Conservation (phyloP, 2,888 invertebrate genomes). For the Oligia fasciuncula region DNA sequence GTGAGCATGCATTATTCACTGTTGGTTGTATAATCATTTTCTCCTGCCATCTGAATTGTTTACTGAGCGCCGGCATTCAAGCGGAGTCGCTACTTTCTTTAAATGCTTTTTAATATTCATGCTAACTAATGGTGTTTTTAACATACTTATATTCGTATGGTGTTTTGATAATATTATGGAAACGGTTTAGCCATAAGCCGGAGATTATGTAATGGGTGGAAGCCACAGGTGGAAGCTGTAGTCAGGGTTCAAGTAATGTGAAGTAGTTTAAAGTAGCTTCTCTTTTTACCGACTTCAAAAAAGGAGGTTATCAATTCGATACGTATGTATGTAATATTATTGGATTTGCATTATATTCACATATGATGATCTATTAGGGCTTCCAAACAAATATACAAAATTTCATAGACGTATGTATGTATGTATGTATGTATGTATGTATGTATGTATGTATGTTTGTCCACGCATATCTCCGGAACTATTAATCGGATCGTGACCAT, state of each 20-base stretch:
- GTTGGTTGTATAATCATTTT: slow-evolving; percentile 68
- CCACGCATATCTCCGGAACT: no score
- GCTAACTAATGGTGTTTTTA: slow-evolving; percentile 34
- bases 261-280: background rate
- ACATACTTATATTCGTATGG: slow-evolving; percentile 27
- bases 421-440: no score
- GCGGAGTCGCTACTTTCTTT: slow-evolving; percentile 56
- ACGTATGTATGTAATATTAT: no score
- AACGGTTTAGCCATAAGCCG: slow-evolving; percentile 11
- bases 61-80: slow-evolving; percentile 42
- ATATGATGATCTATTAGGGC: no score
- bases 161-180: slow-evolving; percentile 26
- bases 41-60: slow-evolving; percentile 56
- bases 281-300: no score
- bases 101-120: slow-evolving; percentile 61
- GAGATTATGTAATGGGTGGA: slow-evolving; percentile 30
- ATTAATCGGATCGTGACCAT: no score
- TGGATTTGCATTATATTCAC: no score
- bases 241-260: background rate
- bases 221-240: background rate
- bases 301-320: no score
- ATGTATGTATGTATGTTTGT: no score
- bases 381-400: no score
- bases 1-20: slow-evolving; percentile 55
- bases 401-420: no score